A percentile compares a stretch with the other conserved stretches of the same genome.
These are phyloP conservation scores for Arion vulgaris DNA, from an alignment of 1,140 invertebrate species.

Conservation along the genomic window DNA sequence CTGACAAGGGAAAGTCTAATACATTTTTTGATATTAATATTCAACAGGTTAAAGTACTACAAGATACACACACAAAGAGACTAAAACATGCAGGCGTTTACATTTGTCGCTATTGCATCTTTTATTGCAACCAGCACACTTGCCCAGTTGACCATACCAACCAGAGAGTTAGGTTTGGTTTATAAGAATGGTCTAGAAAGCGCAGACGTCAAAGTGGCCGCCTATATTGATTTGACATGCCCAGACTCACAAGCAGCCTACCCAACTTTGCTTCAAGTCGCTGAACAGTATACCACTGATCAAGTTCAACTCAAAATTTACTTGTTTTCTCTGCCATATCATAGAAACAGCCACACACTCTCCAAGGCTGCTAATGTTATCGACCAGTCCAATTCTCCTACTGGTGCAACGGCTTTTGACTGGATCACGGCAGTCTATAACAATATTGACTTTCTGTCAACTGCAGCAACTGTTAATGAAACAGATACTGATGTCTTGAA, in stretches of 20 bases:
- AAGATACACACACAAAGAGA: no score
- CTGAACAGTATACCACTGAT: constrained; percentile 39
- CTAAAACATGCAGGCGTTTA: background rate
- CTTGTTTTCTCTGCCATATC: constrained; percentile 53
- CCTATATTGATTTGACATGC: constrained; percentile 46
- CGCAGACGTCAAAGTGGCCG: constrained; percentile 41
- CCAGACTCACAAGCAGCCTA: constrained; percentile 43
- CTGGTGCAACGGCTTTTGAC: background rate
- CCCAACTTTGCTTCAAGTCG: constrained; percentile 43
- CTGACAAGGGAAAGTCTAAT: no score
- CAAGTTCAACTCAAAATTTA: constrained; percentile 38
- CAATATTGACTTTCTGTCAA: constrained; percentile 43
- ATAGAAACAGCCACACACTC: constrained; percentile 47
- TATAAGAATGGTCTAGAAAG: constrained; percentile 32
- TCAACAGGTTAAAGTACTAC: no score
- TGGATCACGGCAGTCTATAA: constrained; percentile 47
- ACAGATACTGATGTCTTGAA: constrained; percentile 35
- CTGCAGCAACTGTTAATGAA: constrained; percentile 40
- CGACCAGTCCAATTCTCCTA: background rate
- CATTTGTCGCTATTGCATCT: background rate
- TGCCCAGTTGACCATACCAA: constrained; percentile 34
- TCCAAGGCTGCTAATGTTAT: constrained; percentile 45
- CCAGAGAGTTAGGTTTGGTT: constrained; percentile 40
- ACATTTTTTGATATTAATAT: no score
- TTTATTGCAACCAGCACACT: background rate